These are phyloP conservation scores for Noctua pronuba DNA, from an alignment of 2,888 invertebrate genomes.

Conservation along the genomic window DNA sequence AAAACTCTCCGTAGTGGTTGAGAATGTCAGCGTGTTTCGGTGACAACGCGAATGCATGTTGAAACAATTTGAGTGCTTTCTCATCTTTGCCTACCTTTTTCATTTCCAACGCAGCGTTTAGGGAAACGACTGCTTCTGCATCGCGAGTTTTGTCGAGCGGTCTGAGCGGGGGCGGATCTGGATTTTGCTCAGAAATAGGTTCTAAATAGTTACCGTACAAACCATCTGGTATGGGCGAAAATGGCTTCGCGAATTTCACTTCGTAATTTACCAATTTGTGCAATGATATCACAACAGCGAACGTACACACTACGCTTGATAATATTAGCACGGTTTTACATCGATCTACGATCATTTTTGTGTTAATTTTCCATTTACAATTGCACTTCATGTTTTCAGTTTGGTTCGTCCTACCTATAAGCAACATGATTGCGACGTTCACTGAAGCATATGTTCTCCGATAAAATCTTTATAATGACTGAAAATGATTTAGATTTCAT, in stretches of 20 bases:
- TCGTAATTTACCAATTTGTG: slow-evolving; percentile 84
- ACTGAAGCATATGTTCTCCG: slow-evolving; percentile 71
- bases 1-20: slow-evolving; percentile 97
- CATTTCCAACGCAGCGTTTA: slow-evolving; percentile 96
- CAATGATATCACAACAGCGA: slow-evolving; percentile 84
- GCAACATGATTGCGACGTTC: slow-evolving; percentile 80
- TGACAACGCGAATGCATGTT: slow-evolving; percentile 97
- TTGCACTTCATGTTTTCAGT: slow-evolving; percentile 82
- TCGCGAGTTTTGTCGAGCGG: slow-evolving; percentile 78
- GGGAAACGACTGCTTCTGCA: slow-evolving; percentile 95
- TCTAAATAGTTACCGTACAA: slow-evolving; percentile 85
- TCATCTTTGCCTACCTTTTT: slow-evolving; percentile 94
- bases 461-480: slow-evolving; percentile 76
- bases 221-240: slow-evolving; percentile 85
- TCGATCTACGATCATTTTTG: slow-evolving; percentile 85
- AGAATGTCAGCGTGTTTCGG: slow-evolving; percentile 98
- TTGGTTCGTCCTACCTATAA: slow-evolving; percentile 82
- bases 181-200: slow-evolving; percentile 76
- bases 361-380: slow-evolving; percentile 74
- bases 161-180: slow-evolving; percentile 68
- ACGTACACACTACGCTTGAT: slow-evolving; percentile 85
- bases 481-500: slow-evolving; percentile 83
- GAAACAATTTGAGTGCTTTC: slow-evolving; percentile 96
- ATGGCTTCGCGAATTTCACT: slow-evolving; percentile 82
- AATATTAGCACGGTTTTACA: slow-evolving; percentile 86